A percentile compares a stretch with the other conserved stretches of the same genome.
Evolutionary conservation across 1,140 invertebrate species (phyloP).

Genomic region (Conus ventricosus): DNA sequence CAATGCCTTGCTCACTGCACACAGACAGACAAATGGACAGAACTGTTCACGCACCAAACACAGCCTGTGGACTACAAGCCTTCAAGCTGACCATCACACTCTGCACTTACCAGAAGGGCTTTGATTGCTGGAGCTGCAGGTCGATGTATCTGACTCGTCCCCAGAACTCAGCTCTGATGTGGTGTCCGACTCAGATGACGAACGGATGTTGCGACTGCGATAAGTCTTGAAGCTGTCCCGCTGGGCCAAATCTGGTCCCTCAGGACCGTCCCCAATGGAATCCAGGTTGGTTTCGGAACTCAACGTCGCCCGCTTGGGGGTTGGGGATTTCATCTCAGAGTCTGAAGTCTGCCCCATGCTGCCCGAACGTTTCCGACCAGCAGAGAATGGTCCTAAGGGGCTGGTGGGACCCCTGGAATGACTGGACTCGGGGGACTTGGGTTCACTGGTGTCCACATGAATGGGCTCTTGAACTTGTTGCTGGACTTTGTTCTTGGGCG

Average conservation of each 20-base stretch:
- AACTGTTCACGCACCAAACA: too few species aligned
- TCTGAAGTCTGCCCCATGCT: slow-evolving; percentile 55
- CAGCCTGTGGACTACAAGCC: too few species aligned
- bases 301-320: slow-evolving; percentile 57
- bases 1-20: too few species aligned
- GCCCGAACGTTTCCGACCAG: slow-evolving; percentile 62
- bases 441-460: slow-evolving; percentile 43
- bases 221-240: slow-evolving; percentile 67
- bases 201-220: slow-evolving; percentile 59
- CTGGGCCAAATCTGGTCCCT: slow-evolving; percentile 62
- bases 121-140: slow-evolving; percentile 63
- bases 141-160: slow-evolving; percentile 65
- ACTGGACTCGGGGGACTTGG: slow-evolving; percentile 54
- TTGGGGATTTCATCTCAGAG: slow-evolving; percentile 53
- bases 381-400: slow-evolving; percentile 47
- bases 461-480: slow-evolving; percentile 9
- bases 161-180: slow-evolving; percentile 68
- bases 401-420: slow-evolving; percentile 51
- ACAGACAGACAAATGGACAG: too few species aligned
- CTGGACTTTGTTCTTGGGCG: slow-evolving; percentile 53
- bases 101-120: slow-evolving; percentile 62
- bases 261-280: slow-evolving; percentile 36
- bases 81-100: not conserved
- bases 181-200: slow-evolving; percentile 68
- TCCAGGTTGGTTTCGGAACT: not conserved